Conservation (phyloP, 2,888 invertebrate genomes). For the Polymixis flavicincta region DNA sequence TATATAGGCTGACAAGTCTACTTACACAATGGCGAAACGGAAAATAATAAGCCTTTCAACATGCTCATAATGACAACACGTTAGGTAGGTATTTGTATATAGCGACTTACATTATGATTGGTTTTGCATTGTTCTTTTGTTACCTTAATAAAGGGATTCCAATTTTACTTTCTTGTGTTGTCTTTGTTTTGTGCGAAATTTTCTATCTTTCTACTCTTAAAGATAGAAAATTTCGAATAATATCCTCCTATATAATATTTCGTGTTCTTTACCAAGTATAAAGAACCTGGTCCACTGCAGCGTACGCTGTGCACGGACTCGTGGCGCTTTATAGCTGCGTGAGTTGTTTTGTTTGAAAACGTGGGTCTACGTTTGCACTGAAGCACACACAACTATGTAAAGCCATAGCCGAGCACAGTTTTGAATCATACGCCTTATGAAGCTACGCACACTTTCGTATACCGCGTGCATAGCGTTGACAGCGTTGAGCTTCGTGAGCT, state of each 20-base stretch:
- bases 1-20: constrained; percentile 10
- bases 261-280: neutral
- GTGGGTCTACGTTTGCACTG: too few relatives aligned
- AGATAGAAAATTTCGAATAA: too few relatives aligned
- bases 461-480: too few relatives aligned
- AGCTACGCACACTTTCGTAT: too few relatives aligned
- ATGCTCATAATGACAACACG: constrained; percentile 13
- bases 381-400: too few relatives aligned
- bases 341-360: too few relatives aligned
- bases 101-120: neutral
- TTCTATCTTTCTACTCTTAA: neutral
- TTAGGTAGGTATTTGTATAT: neutral
- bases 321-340: too few relatives aligned
- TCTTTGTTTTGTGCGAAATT: constrained; percentile 4
- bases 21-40: neutral
- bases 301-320: too few relatives aligned
- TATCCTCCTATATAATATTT: too few relatives aligned
- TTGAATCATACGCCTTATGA: too few relatives aligned
- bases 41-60: constrained; percentile 31
- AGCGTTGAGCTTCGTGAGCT: too few relatives aligned
- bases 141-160: constrained; percentile 13
- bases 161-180: neutral
- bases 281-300: neutral
- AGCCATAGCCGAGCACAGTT: too few relatives aligned
- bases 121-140: constrained; percentile 21